phyloP scores from a whole-genome alignment of 2,888 invertebrate species.

The Drosophila ustulata region DNA sequence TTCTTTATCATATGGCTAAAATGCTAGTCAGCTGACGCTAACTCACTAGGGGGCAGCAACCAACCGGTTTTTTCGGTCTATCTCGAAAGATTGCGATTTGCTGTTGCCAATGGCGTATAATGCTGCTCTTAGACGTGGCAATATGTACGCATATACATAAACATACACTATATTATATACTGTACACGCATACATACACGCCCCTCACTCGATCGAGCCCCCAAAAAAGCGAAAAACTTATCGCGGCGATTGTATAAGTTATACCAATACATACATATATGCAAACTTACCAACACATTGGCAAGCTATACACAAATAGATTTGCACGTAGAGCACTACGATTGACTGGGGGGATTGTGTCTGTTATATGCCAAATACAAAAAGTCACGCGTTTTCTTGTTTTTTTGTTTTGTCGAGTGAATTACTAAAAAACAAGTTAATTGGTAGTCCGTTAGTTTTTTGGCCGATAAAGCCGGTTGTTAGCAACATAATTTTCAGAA shows the following conservation, averaged over 20 bases:
- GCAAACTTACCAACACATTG: not conserved
- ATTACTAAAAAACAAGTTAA: conserved; percentile 22
- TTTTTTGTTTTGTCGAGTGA: conserved; percentile 30
- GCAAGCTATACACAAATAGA: conserved; percentile 44
- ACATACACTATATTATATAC: not conserved
- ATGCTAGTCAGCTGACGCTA: conserved; percentile 63
- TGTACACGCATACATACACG: conserved; percentile 18
- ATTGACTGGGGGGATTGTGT: conserved; percentile 2
- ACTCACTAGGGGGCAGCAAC: conserved; percentile 8
- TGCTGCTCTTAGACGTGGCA: conserved; percentile 52
- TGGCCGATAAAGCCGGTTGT: conserved; percentile 47
- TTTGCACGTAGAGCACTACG: conserved; percentile 29
- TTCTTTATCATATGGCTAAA: conserved; percentile 65
- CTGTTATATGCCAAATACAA: conserved; percentile 18
- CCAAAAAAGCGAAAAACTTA: conserved; percentile 63
- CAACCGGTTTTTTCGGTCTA: conserved; percentile 57
- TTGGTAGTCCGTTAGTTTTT: conserved; percentile 10
- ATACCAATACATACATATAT: conserved; percentile 17
- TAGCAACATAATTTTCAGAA: conserved; percentile 19
- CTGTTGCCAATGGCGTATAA: conserved; percentile 68
- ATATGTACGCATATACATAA: conserved; percentile 13
- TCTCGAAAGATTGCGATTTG: conserved; percentile 37
- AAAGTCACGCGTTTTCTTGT: conserved; percentile 55
- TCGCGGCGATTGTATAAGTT: conserved; percentile 66
- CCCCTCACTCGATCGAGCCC: conserved; percentile 68